phyloP scores from a whole-genome alignment of 1,140 invertebrate genomes.

The Psilanteris sp. region DNA sequence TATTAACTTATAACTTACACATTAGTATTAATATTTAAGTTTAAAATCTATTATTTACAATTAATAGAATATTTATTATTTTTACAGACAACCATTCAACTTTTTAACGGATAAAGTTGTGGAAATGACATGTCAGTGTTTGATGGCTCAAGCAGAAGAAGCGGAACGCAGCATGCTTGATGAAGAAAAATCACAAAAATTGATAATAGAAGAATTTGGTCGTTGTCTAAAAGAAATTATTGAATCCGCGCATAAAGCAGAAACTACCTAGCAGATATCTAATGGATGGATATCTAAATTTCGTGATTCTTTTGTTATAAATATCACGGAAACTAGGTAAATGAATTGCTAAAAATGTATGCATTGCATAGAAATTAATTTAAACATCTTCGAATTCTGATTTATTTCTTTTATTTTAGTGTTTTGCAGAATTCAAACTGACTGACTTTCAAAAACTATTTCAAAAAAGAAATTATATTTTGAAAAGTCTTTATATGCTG shows the following conservation, averaged over 20 bases:
- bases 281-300: background rate
- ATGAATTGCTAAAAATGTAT: background rate
- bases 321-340: conserved; percentile 23
- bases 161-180: conserved; percentile 85
- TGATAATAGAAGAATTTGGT: conserved; percentile 96
- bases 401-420: too few relatives aligned
- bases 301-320: conserved; percentile 8
- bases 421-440: too few relatives aligned
- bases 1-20: too few relatives aligned
- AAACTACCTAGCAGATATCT: conserved; percentile 77
- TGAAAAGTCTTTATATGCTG: too few relatives aligned
- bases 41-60: too few relatives aligned
- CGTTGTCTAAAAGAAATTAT: conserved; percentile 96
- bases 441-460: too few relatives aligned
- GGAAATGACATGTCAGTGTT: conserved; percentile 96
- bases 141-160: conserved; percentile 94
- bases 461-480: too few relatives aligned
- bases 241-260: conserved; percentile 84
- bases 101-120: conserved; percentile 96
- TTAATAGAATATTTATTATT: too few relatives aligned
- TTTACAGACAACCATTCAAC: conserved; percentile 88
- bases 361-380: too few relatives aligned
- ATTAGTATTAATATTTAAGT: too few relatives aligned
- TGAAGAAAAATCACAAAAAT: conserved; percentile 88
- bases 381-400: too few relatives aligned